phyloP scores from a whole-genome alignment of 1,140 invertebrate genomes.

The Anoplolepis gracilipes region DNA sequence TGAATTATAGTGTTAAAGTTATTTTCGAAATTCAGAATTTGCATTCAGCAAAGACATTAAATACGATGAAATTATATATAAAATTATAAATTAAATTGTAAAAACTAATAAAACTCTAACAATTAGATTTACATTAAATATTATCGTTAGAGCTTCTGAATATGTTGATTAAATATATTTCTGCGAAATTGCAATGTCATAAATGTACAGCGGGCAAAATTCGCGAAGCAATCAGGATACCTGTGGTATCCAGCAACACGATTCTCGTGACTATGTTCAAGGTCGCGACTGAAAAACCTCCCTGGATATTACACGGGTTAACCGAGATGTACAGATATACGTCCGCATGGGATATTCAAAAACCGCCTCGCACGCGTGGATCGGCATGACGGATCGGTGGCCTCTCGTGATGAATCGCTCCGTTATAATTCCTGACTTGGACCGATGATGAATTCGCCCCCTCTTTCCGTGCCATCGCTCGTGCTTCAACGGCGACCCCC shows the following conservation, averaged over 20 bases:
- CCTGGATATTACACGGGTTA: conserved; percentile 70
- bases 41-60: neutral
- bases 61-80: too few species aligned
- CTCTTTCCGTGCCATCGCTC: conserved; percentile 39
- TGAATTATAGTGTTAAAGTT: too few species aligned
- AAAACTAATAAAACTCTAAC: too few species aligned
- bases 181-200: neutral
- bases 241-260: conserved; percentile 22
- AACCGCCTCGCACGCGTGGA: conserved; percentile 76
- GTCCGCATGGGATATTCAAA: conserved; percentile 73
- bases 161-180: neutral
- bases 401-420: conserved; percentile 83
- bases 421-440: conserved; percentile 84
- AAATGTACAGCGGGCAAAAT: neutral
- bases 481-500: conserved; percentile 52
- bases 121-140: too few species aligned
- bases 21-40: neutral
- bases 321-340: conserved; percentile 75
- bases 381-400: conserved; percentile 83
- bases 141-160: too few species aligned
- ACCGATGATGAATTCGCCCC: conserved; percentile 83
- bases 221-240: conserved; percentile 15
- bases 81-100: too few species aligned
- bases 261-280: conserved; percentile 57
- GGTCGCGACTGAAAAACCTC: conserved; percentile 63